Conservation (phyloP, 2,888 invertebrate species). For the Phlogophora meticulosa region DNA sequence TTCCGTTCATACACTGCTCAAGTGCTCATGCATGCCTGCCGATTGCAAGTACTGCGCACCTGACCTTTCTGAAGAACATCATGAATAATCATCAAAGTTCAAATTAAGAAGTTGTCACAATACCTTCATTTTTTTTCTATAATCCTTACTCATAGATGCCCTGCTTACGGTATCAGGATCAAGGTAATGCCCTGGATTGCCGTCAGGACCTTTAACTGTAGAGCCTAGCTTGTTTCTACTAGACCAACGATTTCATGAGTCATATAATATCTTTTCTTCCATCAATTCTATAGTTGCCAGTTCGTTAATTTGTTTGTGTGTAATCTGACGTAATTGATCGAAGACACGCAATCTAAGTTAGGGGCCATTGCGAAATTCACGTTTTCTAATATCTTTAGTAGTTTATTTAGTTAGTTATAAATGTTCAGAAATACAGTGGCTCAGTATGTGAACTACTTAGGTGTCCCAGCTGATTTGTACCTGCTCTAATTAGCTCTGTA, state of each 20-base stretch:
- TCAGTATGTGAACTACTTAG: conserved; percentile 7
- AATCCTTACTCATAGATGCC: no score
- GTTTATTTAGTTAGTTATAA: conserved; percentile 1
- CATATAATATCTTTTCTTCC: conserved; percentile 42
- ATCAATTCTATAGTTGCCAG: conserved; percentile 50
- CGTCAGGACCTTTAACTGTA: background rate
- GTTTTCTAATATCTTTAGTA: background rate
- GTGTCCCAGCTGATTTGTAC: conserved; percentile 49
- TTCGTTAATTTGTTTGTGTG: conserved; percentile 57
- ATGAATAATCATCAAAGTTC: no score
- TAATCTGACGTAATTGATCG: conserved; percentile 56
- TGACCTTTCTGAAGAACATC: no score
- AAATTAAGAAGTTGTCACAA: no score
- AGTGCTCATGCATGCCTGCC: no score
- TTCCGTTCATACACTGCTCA: no score
- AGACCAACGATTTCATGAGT: conserved; percentile 40
- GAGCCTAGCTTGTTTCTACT: background rate
- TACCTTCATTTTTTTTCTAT: no score
- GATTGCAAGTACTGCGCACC: no score
- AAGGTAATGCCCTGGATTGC: background rate
- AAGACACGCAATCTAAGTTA: conserved; percentile 44
- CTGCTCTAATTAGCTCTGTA: conserved; percentile 48
- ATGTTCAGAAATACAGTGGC: conserved; percentile 25
- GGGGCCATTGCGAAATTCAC: conserved; percentile 18
- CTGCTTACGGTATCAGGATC: no score